Conservation (phyloP, 2,797 vertebrate genomes). For the Pelodytes ibericus region DNA sequence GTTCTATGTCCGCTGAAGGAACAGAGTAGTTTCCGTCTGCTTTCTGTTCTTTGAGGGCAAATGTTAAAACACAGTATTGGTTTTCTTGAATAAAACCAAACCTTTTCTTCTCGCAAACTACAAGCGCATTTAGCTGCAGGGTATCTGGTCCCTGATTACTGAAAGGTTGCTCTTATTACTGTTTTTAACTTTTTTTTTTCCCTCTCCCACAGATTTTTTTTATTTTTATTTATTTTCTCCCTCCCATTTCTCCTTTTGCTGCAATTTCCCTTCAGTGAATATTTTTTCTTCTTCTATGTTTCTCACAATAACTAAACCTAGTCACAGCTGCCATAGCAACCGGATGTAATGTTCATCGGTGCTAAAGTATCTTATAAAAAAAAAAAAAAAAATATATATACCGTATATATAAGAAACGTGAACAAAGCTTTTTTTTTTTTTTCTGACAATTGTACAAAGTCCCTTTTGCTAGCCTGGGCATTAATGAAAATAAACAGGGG, state of each 20-base stretch:
- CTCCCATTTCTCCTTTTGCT: conserved; percentile 57
- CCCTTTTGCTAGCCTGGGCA: conserved; percentile 45
- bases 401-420: conserved; percentile 70
- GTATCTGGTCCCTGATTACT: conserved; percentile 64
- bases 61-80: conserved; percentile 48
- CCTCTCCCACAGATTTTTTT: conserved; percentile 61
- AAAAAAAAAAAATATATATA: conserved; percentile 74
- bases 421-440: conserved; percentile 14
- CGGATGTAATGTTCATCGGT: conserved; percentile 75
- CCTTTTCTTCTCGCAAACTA: conserved; percentile 35
- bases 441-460: conserved; percentile 46
- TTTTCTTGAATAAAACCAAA: conserved; percentile 45
- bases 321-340: conserved; percentile 82
- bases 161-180: conserved; percentile 74
- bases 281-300: conserved; percentile 76
- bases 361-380: conserved; percentile 83
- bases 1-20: conserved; percentile 49
- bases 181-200: conserved; percentile 76
- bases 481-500: conserved; percentile 46
- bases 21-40: conserved; percentile 14
- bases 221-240: conserved; percentile 70
- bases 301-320: conserved; percentile 82
- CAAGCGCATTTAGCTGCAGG: conserved; percentile 58
- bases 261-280: conserved; percentile 79
- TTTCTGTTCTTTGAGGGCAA: conserved; percentile 23